A percentile compares a stretch with the other conserved stretches of the same genome.
phyloP scores from a whole-genome alignment of 2,797 vertebrate genomes.

The Tenualosa ilisha region DNA sequence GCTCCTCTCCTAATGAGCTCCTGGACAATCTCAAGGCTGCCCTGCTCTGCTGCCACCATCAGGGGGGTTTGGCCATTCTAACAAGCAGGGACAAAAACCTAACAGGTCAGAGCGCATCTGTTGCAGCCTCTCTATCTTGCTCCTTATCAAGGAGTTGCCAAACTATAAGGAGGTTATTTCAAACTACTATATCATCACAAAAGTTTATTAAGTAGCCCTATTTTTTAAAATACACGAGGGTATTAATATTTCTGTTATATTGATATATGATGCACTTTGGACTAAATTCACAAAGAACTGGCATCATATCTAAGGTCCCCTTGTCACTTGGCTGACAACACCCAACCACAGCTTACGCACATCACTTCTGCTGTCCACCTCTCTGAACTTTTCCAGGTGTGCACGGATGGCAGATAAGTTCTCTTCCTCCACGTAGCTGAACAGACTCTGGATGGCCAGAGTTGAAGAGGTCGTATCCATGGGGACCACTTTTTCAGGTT shows the following conservation, averaged over 20 bases:
- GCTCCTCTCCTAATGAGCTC: slow-evolving; percentile 93
- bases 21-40: slow-evolving; percentile 91
- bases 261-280: neutral
- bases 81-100: neutral
- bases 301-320: neutral
- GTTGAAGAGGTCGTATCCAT: slow-evolving; percentile 81
- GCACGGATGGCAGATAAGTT: slow-evolving; percentile 89
- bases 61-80: slow-evolving; percentile 87
- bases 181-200: neutral
- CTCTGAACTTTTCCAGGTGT: slow-evolving; percentile 91
- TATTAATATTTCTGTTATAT: neutral
- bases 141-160: neutral
- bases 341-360: slow-evolving; percentile 67
- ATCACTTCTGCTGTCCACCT: slow-evolving; percentile 95
- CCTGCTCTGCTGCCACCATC: slow-evolving; percentile 95
- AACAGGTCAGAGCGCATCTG: neutral
- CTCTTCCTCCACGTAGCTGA: slow-evolving; percentile 92
- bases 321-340: neutral
- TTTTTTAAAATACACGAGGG: neutral
- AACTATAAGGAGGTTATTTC: neutral
- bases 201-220: neutral
- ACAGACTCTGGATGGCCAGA: slow-evolving; percentile 87
- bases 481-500: slow-evolving; percentile 47
- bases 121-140: neutral
- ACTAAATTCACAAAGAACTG: neutral